Percentiles rank a stretch among this genome's conserved stretches.
Evolutionary conservation across 2,888 invertebrate species (phyloP).

Genomic region (Sylvicola cinctus): DNA sequence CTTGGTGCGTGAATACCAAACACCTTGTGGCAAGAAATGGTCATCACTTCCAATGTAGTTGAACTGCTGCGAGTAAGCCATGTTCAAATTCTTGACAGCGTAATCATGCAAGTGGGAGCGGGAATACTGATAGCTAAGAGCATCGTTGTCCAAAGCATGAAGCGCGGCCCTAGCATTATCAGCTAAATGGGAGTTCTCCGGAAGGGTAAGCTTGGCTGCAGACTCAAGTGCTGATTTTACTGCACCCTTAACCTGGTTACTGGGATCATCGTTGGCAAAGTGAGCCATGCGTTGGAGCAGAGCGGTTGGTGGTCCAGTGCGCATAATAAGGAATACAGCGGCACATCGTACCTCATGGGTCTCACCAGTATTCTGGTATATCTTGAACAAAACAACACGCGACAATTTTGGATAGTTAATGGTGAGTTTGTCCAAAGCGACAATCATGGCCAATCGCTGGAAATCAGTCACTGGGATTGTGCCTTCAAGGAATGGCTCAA

Average conservation of each 20-base stretch:
- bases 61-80: slow-evolving; percentile 23
- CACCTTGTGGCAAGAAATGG: slow-evolving; percentile 32
- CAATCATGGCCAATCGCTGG: slow-evolving; percentile 41
- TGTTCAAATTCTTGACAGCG: slow-evolving; percentile 23
- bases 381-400: slow-evolving; percentile 37
- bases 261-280: slow-evolving; percentile 40
- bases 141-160: slow-evolving; percentile 25
- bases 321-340: slow-evolving; percentile 38
- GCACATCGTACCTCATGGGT: slow-evolving; percentile 40
- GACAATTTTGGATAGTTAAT: slow-evolving; percentile 29
- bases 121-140: slow-evolving; percentile 29
- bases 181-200: slow-evolving; percentile 26
- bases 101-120: slow-evolving; percentile 24
- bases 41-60: slow-evolving; percentile 35
- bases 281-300: slow-evolving; percentile 52
- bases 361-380: slow-evolving; percentile 44
- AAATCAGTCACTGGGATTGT: slow-evolving; percentile 31
- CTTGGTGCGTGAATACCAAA: too few species aligned
- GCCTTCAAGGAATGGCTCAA: slow-evolving; percentile 47
- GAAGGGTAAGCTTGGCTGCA: slow-evolving; percentile 28
- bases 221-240: slow-evolving; percentile 38
- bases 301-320: slow-evolving; percentile 32
- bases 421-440: slow-evolving; percentile 31
- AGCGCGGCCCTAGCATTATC: slow-evolving; percentile 28
- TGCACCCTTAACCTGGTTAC: slow-evolving; percentile 40